Percentiles rank a stretch among this genome's conserved stretches.
Conservation (phyloP, 2,888 invertebrate species). For the Agonum fuliginosum region DNA sequence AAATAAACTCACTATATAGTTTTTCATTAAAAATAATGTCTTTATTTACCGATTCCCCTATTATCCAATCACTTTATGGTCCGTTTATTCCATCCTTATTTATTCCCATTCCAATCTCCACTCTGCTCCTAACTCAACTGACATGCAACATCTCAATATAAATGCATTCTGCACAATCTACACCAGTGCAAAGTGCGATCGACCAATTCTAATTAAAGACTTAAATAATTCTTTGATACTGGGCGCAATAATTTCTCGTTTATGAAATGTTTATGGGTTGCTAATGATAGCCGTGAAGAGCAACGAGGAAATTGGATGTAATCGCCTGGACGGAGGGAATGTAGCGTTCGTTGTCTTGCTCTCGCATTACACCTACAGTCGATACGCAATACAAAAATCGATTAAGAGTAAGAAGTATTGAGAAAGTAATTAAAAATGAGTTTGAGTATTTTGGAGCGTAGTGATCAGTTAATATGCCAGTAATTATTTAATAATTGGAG, state of each 20-base stretch:
- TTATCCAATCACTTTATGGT: no score
- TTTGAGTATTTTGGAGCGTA: no score
- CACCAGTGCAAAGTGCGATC: no score
- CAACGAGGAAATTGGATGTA: conserved; percentile 59
- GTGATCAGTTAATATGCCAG: no score
- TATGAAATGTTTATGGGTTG: conserved; percentile 60
- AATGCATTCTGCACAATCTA: conserved; percentile 26
- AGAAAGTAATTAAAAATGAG: conserved; percentile 17
- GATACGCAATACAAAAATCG: conserved; percentile 7
- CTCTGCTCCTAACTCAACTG: no score
- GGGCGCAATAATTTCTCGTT: conserved; percentile 58
- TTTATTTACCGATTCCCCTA: no score
- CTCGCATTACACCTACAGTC: conserved; percentile 38
- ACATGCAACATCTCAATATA: conserved; percentile 53
- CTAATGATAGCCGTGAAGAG: conserved; percentile 59
- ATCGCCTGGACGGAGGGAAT: conserved; percentile 4
- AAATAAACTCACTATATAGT: no score
- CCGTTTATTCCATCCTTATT: no score
- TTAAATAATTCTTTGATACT: conserved; percentile 58
- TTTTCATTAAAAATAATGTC: no score
- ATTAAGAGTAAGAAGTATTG: no score
- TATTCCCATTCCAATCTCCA: no score
- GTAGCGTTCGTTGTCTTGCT: conserved; percentile 1
- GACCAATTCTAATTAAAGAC: conserved; percentile 54
- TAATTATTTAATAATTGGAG: no score